A percentile compares a stretch with the other conserved stretches of the same genome.
These are phyloP conservation scores for Sebastes vulpes DNA, from an alignment of 2,797 vertebrate genomes.

Conservation along the genomic window DNA sequence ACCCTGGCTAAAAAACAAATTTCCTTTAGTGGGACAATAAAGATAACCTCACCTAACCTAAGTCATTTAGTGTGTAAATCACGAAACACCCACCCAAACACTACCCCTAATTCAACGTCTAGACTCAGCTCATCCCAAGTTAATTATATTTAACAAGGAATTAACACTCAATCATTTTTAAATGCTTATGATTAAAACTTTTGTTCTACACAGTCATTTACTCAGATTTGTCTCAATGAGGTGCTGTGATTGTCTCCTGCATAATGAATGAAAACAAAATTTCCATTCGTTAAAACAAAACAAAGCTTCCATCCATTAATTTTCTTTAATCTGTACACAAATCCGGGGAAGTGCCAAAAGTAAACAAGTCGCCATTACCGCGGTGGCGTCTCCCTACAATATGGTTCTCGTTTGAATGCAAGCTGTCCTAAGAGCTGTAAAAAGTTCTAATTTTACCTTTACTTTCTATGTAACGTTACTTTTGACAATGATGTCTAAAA, in stretches of 20 bases:
- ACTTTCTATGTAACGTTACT: too few species aligned
- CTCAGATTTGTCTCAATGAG: background rate
- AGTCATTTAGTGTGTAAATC: background rate
- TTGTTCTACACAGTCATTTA: background rate
- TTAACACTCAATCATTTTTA: background rate
- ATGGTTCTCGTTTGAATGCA: fast-evolving
- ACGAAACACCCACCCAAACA: background rate
- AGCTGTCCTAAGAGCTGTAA: too few species aligned
- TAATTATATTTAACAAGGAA: background rate
- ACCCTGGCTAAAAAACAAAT: too few species aligned
- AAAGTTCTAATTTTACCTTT: too few species aligned
- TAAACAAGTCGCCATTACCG: too few species aligned
- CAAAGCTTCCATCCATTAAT: too few species aligned
- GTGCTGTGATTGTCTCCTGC: background rate
- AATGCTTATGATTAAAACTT: background rate
- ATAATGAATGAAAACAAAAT: background rate
- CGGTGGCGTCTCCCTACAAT: fast-evolving
- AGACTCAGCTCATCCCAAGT: background rate
- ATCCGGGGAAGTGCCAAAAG: too few species aligned
- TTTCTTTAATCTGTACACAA: too few species aligned
- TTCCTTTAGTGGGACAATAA: too few species aligned
- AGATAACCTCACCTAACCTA: too few species aligned
- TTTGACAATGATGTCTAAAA: too few species aligned
- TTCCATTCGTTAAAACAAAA: background rate
- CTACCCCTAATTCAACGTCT: background rate